Evolutionary conservation across 2,113 vertebrate species (phyloP).

Genomic region (Morone chrysops): DNA sequence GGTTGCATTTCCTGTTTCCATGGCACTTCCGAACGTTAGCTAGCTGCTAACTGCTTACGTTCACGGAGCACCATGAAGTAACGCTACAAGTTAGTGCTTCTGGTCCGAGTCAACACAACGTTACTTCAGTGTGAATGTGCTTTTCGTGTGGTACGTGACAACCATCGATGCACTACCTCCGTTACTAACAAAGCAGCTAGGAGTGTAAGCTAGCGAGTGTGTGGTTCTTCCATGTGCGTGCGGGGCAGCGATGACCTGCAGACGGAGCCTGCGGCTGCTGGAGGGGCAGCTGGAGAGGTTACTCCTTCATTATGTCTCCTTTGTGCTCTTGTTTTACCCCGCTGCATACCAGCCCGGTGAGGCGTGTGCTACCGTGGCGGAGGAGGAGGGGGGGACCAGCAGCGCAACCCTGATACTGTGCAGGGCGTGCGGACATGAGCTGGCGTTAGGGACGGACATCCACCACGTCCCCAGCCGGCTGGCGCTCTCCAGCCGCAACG

Average conservation of each 20-base stretch:
- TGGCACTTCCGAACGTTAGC: constrained; percentile 21
- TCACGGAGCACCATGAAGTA: constrained; percentile 10
- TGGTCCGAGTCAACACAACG: not conserved
- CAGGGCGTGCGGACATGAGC: constrained; percentile 71
- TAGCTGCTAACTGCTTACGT: rapidly evolving
- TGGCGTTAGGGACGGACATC: constrained; percentile 57
- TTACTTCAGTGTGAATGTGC: not conserved
- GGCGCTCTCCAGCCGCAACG: constrained; percentile 73
- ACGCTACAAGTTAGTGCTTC: not conserved
- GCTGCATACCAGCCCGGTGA: not conserved
- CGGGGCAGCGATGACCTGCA: not conserved
- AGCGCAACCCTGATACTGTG: constrained; percentile 58
- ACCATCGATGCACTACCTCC: not conserved
- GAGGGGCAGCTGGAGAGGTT: not conserved
- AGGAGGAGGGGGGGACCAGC: constrained; percentile 15
- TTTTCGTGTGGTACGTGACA: no score
- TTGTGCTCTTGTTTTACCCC: constrained; percentile 18
- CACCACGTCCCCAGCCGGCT: constrained; percentile 65
- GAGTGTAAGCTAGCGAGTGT: not conserved
- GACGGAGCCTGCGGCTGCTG: not conserved
- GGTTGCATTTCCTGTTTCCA: constrained; percentile 43
- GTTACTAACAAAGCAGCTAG: constrained; percentile 44
- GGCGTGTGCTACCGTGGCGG: constrained; percentile 39
- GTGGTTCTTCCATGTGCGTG: constrained; percentile 22
- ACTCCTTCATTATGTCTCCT: not conserved